Percentiles rank a stretch among this genome's conserved stretches.
These are phyloP conservation scores for Diplosoma virens DNA, from an alignment of 23 tunicate species.

Conservation along the genomic window DNA sequence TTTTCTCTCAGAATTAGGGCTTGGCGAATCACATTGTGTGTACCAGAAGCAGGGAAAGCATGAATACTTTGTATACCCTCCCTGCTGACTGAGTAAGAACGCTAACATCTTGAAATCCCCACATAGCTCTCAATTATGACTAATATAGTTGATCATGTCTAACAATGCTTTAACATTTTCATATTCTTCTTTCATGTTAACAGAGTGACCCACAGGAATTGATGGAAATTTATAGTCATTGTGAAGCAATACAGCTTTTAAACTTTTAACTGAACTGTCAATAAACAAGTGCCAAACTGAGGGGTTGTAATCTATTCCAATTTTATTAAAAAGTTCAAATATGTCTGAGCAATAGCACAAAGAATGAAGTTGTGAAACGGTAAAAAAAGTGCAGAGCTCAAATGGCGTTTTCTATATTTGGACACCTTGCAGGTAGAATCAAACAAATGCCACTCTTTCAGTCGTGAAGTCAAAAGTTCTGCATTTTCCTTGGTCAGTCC, in stretches of 20 bases:
- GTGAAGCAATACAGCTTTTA: constrained; percentile 4
- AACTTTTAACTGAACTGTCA: too few relatives aligned
- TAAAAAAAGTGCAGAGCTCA: constrained; percentile 18
- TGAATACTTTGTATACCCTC: constrained; percentile 2
- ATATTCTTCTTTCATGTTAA: constrained; percentile 25
- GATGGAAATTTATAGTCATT: not conserved
- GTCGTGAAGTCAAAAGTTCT: constrained; percentile 29
- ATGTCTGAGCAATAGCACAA: too few relatives aligned
- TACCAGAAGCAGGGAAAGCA: constrained; percentile 14
- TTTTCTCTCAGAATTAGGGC: too few relatives aligned
- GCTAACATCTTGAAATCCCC: constrained; percentile 29
- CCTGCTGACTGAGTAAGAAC: constrained; percentile 9
- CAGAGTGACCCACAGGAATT: constrained; percentile 26
- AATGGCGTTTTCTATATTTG: not conserved
- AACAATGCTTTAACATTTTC: constrained; percentile 19
- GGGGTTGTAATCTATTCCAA: constrained; percentile 20
- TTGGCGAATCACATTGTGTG: constrained; percentile 25
- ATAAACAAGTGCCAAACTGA: constrained; percentile 18
- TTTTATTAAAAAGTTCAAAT: constrained; percentile 5
- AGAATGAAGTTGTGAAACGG: constrained; percentile 17
- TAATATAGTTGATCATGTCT: constrained; percentile 18
- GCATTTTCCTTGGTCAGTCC: constrained; percentile 32
- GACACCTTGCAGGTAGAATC: not conserved
- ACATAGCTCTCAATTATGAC: constrained; percentile 18
- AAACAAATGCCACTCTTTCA: constrained; percentile 16